Evolutionary conservation across 2,797 vertebrate species (phyloP), one percentile per base, ranked within the genome.

Genomic region (Sphenodon punctatus): DNA sequence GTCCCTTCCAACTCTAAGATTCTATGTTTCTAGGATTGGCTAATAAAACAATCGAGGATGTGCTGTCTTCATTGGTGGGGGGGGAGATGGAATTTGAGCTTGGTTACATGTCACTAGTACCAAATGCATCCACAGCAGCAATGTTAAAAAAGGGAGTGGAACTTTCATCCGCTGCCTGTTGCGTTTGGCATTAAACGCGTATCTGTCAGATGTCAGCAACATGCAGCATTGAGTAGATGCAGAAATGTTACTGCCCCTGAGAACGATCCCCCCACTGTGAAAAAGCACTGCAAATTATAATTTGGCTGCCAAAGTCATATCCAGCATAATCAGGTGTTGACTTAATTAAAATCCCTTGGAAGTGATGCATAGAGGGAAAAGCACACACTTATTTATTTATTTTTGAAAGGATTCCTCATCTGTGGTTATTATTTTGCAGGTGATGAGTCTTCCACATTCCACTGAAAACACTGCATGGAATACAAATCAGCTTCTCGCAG

Each of bases 281-380:
- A 70, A 89, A 86, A 90, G 43, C 82, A 81, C 75, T 61, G 76
- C 80, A 55, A 67, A 81, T 43, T 87, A 20, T 75, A 87, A 85
- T 85, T 92, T 87, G 81, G 84, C 80, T 93, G 92, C 78, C 64
- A 87, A 55, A 87, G 72, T 78, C 83, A 63, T 74, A 78, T 82
- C 75, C 68, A 75, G 83, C 74, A 87, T 93, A 93, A 94, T 85
- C 45, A 75, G 85, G 66, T 88, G 77, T 75, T 84, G 77, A 91
- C 80, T 95, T 92, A 94, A 95, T 87, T 91, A 94, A 91, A 95
- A 91, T 91, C 88, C 80, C 74, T 89, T 93, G 85, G 71, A 85
- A 92, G 87, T 86, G 90, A 93, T 93, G 89, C 89, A 82, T 1
- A 76, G 88, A 85, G 85, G 88, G 88, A 92, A 90, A 90, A 30